Percentiles rank a stretch among this genome's conserved stretches.
Conservation (phyloP, 2,888 invertebrate species). For the Stegophylla sp. region DNA sequence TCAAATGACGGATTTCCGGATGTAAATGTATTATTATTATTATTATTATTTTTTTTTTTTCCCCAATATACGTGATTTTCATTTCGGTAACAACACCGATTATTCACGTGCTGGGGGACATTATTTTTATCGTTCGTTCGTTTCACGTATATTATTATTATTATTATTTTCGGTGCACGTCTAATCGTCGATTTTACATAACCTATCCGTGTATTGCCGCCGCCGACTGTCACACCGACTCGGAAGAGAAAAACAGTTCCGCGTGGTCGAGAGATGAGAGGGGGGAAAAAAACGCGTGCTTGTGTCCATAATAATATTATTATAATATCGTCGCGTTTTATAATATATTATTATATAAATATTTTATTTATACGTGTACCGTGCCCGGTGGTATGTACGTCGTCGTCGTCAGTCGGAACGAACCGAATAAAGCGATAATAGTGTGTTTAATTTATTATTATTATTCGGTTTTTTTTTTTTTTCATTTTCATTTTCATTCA, state of each 20-base stretch:
- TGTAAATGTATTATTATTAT: constrained; percentile 16
- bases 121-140: background rate
- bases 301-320: background rate
- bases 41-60: background rate
- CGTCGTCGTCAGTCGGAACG: constrained; percentile 56
- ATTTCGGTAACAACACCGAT: background rate
- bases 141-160: no score
- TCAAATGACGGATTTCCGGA: constrained; percentile 55
- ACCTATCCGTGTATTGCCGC: background rate
- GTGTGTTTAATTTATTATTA: constrained; percentile 41
- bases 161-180: constrained; percentile 27
- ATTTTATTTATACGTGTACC: background rate
- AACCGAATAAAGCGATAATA: constrained; percentile 54
- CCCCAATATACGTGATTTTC: background rate
- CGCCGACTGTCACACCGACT: constrained; percentile 10
- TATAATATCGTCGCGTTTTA: background rate
- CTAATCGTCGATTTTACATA: constrained; percentile 48
- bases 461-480: background rate
- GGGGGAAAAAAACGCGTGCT: background rate
- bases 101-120: background rate
- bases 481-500: constrained; percentile 13
- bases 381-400: constrained; percentile 7
- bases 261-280: background rate
- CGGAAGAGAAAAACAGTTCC: constrained; percentile 42
- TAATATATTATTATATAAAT: background rate